phyloP scores from a whole-genome alignment of 2,113 vertebrate genomes.

The Malurus elegans region DNA sequence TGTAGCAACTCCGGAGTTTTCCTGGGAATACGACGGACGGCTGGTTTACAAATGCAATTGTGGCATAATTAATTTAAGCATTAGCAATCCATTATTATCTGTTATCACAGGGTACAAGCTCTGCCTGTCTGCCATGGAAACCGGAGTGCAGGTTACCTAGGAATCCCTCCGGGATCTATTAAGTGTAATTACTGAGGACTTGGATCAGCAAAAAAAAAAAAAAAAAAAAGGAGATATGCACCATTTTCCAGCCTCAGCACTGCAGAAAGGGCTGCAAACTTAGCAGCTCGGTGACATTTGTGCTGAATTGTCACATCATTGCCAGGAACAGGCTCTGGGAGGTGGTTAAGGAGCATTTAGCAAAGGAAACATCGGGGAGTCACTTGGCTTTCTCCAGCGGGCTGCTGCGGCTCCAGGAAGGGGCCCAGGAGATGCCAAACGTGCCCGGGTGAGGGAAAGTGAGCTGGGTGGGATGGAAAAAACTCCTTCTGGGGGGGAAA shows the following conservation, averaged over 20 bases:
- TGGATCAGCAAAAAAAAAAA: conserved; percentile 10
- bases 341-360: conserved; percentile 18
- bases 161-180: conserved; percentile 62
- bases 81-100: conserved; percentile 47
- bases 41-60: conserved; percentile 32
- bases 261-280: conserved; percentile 40
- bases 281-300: background rate
- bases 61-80: conserved; percentile 43
- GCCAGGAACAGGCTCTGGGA: background rate
- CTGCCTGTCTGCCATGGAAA: conserved; percentile 61
- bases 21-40: conserved; percentile 30
- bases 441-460: background rate
- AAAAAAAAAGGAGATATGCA: background rate
- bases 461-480: background rate
- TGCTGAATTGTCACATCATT: conserved; percentile 17
- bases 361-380: background rate
- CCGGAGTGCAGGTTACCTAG: conserved; percentile 47
- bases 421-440: background rate
- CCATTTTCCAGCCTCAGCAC: conserved; percentile 52
- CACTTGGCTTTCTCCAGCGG: background rate
- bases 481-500: background rate
- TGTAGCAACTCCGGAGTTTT: conserved; percentile 9
- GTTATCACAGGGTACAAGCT: background rate
- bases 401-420: background rate
- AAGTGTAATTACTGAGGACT: conserved; percentile 54